A percentile compares a stretch with the other conserved stretches of the same genome.
Evolutionary conservation across 2,888 invertebrate genomes (phyloP).

Genomic region (Oegoconia quadripuncta): DNA sequence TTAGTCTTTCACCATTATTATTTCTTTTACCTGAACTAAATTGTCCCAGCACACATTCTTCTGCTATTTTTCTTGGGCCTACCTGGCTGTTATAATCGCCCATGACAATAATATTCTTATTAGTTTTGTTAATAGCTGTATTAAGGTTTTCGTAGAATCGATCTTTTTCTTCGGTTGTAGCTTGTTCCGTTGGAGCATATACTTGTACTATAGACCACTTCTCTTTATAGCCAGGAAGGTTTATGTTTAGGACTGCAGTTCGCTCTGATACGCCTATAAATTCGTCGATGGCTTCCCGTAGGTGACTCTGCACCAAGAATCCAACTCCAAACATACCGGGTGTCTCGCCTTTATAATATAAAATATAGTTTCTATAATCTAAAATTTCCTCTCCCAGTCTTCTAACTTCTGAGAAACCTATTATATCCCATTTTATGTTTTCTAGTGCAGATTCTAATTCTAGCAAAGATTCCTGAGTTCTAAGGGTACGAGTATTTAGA

Average conservation of each 20-base stretch:
- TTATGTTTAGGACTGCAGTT: conserved; percentile 15
- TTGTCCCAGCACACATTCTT: conserved; percentile 10
- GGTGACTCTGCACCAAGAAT: conserved; percentile 19
- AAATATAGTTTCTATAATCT: conserved; percentile 22
- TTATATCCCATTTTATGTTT: conserved; percentile 21
- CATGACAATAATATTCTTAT: conserved; percentile 1
- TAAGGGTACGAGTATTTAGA: too few relatives aligned
- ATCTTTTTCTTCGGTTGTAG: conserved; percentile 8
- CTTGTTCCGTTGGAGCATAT: conserved; percentile 16
- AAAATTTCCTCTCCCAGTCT: conserved; percentile 18
- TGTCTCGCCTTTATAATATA: conserved; percentile 17
- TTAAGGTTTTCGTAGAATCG: conserved; percentile 12
- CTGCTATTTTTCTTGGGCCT: conserved; percentile 8
- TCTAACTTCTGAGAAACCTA: conserved; percentile 21
- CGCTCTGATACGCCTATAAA: conserved; percentile 20
- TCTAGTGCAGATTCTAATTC: conserved; percentile 16
- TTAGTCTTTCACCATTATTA: conserved; percentile 17
- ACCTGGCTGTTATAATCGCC: conserved; percentile 14
- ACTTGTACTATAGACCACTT: conserved; percentile 12
- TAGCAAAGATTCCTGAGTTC: neutral
- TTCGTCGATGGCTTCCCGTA: conserved; percentile 15
- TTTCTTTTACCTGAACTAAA: conserved; percentile 19
- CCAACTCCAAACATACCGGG: conserved; percentile 22
- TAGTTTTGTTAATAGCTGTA: conserved; percentile 3
- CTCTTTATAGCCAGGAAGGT: neutral